A percentile compares a stretch with the other conserved stretches of the same genome.
These are phyloP conservation scores for Pedetes capensis DNA, from an alignment of 2,113 vertebrate genomes.

Conservation along the genomic window DNA sequence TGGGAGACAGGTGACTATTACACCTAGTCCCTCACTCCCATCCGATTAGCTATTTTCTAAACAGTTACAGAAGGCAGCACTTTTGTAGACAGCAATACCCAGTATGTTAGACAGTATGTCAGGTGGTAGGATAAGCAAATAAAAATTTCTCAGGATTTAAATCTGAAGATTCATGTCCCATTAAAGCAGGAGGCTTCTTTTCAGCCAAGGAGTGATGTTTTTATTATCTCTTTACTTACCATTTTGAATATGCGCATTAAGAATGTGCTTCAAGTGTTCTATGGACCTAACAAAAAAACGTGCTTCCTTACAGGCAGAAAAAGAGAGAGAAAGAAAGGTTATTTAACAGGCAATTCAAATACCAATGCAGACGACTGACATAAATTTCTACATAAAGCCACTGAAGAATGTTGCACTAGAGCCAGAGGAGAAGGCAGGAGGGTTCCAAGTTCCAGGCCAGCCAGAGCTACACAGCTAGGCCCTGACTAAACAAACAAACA, in stretches of 20 bases:
- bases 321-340: slow-evolving; percentile 8
- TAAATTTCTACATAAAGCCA: not conserved
- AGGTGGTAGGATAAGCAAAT: not conserved
- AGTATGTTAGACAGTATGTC: too few species aligned
- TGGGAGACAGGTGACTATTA: not conserved
- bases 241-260: slow-evolving; percentile 93
- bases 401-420: not conserved
- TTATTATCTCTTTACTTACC: slow-evolving; percentile 82
- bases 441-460: not conserved
- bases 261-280: slow-evolving; percentile 91
- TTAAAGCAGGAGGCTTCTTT: not conserved
- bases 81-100: not conserved
- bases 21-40: fast-evolving
- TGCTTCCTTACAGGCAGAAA: slow-evolving; percentile 87
- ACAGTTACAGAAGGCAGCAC: not conserved
- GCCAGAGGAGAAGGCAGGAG: not conserved
- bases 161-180: not conserved
- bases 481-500: not conserved
- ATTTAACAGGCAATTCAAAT: slow-evolving; percentile 42
- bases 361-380: slow-evolving; percentile 21
- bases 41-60: not conserved
- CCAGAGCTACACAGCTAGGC: not conserved
- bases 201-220: too few species aligned
- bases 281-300: slow-evolving; percentile 88
- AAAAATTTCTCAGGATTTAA: too few species aligned